Conservation (phyloP, 1,140 invertebrate species). For the Laupala kohalensis region DNA sequence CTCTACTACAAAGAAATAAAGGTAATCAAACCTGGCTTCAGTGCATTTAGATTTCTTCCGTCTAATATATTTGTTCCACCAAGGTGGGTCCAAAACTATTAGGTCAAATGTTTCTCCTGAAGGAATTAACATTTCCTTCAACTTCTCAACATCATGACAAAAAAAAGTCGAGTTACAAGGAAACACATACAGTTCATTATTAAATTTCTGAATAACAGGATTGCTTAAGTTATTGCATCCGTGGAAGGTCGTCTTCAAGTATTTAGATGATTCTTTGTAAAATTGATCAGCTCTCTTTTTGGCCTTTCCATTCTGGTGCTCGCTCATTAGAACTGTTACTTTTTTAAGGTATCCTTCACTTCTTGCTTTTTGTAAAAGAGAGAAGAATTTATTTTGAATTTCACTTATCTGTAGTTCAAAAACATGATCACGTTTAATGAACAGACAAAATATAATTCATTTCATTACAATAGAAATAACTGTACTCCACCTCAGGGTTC, state of each 20-base stretch:
- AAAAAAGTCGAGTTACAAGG: constrained; percentile 32
- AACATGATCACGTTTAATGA: too few relatives aligned
- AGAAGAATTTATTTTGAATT: background rate
- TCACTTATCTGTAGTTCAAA: background rate
- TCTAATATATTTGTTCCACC: constrained; percentile 85
- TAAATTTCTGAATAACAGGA: constrained; percentile 22
- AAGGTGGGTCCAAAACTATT: constrained; percentile 80
- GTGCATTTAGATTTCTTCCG: constrained; percentile 42
- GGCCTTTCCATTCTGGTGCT: background rate
- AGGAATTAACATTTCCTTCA: constrained; percentile 23
- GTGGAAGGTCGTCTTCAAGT: constrained; percentile 15
- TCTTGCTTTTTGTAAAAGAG: background rate
- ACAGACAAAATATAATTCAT: too few relatives aligned
- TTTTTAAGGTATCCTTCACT: background rate
- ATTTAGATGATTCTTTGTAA: background rate
- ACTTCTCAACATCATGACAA: constrained; percentile 28
- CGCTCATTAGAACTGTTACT: background rate
- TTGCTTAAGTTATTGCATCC: constrained; percentile 24
- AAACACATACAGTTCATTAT: constrained; percentile 28
- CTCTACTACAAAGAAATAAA: too few relatives aligned
- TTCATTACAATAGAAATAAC: background rate
- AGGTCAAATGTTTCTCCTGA: constrained; percentile 49
- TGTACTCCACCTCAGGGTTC: background rate
- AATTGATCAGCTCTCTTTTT: background rate
- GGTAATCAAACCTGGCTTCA: constrained; percentile 19